Conservation (phyloP, 2,797 vertebrate genomes). For the Platyrinchus mystaceus region DNA sequence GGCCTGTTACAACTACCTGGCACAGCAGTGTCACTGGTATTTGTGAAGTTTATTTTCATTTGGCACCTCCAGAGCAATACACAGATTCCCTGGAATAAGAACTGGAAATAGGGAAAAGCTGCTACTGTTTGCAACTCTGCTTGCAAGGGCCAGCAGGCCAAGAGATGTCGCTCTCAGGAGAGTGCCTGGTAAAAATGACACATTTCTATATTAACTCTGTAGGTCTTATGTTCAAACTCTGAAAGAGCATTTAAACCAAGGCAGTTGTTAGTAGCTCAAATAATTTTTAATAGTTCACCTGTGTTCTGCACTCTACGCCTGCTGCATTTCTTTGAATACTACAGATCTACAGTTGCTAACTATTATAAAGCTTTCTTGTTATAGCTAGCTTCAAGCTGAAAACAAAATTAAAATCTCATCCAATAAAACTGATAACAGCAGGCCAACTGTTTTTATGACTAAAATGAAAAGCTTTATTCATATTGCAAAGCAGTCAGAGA, state of each 20-base stretch:
- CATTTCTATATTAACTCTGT: not conserved
- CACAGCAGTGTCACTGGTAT: not conserved
- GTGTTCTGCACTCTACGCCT: not conserved
- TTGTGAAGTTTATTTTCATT: conserved; percentile 1
- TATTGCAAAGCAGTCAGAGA: not conserved
- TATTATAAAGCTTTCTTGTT: not conserved
- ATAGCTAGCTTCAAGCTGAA: not conserved
- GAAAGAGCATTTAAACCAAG: not conserved
- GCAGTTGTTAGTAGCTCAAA: not conserved
- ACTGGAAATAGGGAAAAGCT: not conserved
- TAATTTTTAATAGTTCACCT: not conserved
- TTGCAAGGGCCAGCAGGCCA: not conserved
- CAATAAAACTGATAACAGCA: not conserved
- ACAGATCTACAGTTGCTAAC: not conserved
- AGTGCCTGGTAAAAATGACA: not conserved
- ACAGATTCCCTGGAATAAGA: not conserved
- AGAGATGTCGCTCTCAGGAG: not conserved
- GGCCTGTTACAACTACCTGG: not conserved
- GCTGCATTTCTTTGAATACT: not conserved
- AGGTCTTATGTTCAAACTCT: not conserved
- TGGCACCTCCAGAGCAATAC: not conserved
- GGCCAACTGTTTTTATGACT: not conserved
- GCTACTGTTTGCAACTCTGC: not conserved
- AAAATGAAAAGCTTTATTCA: not conserved
- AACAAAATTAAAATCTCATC: conserved; percentile 12